These are phyloP conservation scores for Enteromius anoplus DNA, from an alignment of 2,797 vertebrate genomes.

Conservation along the genomic window DNA sequence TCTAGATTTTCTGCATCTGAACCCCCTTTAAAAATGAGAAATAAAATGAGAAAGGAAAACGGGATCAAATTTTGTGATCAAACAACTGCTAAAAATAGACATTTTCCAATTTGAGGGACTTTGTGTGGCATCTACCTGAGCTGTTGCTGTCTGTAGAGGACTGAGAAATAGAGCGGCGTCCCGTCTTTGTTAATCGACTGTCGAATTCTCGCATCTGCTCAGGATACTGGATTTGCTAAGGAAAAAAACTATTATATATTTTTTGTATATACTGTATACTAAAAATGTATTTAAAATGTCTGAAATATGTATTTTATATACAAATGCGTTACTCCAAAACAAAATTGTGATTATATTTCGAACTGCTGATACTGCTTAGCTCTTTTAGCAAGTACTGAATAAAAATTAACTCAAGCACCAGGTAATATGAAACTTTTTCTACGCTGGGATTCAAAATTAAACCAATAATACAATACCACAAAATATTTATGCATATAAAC, in stretches of 20 bases:
- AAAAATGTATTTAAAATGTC: too few species aligned
- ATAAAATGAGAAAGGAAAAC: not conserved
- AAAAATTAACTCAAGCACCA: not conserved
- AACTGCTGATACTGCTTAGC: not conserved
- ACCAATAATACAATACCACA: not conserved
- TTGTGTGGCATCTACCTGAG: constrained; percentile 80
- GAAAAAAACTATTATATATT: constrained; percentile 1
- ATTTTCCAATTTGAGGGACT: not conserved
- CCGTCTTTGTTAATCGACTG: constrained; percentile 93
- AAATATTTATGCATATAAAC: not conserved
- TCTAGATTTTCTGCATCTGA: constrained; percentile 79
- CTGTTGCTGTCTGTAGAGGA: constrained; percentile 96
- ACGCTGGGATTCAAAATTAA: not conserved
- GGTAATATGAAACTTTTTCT: not conserved
- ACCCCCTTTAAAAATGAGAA: not conserved
- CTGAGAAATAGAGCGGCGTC: constrained; percentile 94
- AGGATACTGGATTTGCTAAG: constrained; percentile 90
- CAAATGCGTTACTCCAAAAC: not conserved
- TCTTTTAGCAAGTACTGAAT: not conserved
- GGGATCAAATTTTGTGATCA: not conserved
- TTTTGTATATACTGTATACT: not conserved
- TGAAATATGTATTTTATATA: not conserved
- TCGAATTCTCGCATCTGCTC: constrained; percentile 97
- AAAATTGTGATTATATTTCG: not conserved
- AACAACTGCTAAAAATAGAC: not conserved